A percentile compares a stretch with the other conserved stretches of the same genome.
phyloP scores from a whole-genome alignment of 2,113 vertebrate species.

The Arvicanthis niloticus region DNA sequence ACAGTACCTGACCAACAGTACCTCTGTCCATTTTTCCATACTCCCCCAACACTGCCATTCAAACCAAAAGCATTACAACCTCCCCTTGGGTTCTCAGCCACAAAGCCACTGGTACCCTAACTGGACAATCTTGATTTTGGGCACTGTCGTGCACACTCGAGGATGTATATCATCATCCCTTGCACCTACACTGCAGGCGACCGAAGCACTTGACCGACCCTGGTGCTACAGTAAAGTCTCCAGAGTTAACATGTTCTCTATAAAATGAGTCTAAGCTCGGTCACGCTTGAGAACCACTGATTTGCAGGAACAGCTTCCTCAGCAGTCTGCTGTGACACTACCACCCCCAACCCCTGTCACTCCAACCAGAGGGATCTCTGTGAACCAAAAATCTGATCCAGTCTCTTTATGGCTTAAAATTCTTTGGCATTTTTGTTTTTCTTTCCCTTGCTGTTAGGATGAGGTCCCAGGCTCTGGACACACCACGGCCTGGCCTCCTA shows the following conservation, averaged over 20 bases:
- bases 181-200: not conserved
- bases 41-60: not conserved
- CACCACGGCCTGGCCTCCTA: not conserved
- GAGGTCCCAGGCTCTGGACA: not conserved
- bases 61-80: not conserved
- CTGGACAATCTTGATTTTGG: not conserved
- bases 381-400: not conserved
- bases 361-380: not conserved
- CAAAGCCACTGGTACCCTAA: not conserved
- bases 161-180: not conserved
- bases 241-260: not conserved
- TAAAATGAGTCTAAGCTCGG: not conserved
- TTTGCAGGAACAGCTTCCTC: not conserved
- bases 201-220: too few relatives aligned
- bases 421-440: not conserved
- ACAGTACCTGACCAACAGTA: not conserved
- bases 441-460: not conserved
- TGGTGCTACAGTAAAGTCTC: not conserved
- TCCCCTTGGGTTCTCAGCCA: not conserved
- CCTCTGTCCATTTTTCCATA: not conserved
- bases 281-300: not conserved
- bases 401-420: not conserved
- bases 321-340: not conserved
- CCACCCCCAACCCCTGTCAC: too few relatives aligned
- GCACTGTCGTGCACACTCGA: not conserved